Base-by-base conservation (phyloP, 2,113 vertebrate genomes). In the Urocitellus parryii region DNA sequence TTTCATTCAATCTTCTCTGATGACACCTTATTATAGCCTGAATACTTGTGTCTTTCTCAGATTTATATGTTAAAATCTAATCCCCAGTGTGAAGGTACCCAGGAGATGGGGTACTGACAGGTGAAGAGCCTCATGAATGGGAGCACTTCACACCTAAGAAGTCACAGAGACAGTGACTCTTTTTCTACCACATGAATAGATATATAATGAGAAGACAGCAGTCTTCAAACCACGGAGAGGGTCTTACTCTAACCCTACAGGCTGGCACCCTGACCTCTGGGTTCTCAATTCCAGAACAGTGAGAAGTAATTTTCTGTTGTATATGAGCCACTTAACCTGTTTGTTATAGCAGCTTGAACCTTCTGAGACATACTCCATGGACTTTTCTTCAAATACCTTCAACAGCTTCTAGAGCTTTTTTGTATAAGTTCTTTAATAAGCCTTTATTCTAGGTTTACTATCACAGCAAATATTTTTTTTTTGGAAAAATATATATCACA, bases 191-290 rank as follows among this genome's bases (percentile, higher is more conserved):
- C 0, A 4, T n/a, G 53, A 61, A 4, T 29, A n/a, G 39, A 16
- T 2, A n/a, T 37, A 22, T 20, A 39, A 1, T 34, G 34, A 34
- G 9, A 68, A 61, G 22, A 63, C 27, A 53, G 8, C 11, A 29
- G 37, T 34, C n/a, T n/a, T 14, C 45, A 27, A 20, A 29, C 14
- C 24, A 24, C 4, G 39, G 37, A 2, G 8, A 29, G 32, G 22
- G 2, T 2, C 9, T 67, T 14, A 11, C 8, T 1, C 12, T 29
- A 65, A 27, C 14, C 3, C 10, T 8, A 25, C 6, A 17, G 1
- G 4, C 14, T 32, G 22, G 2, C 17, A 12, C 29, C 7, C 32
- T 39, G 39, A 32, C 20, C 48, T 53, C 12, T 48, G 39, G 13
- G 2, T 16, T 70, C 2, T 29, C 39, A 24, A 4, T 34, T 24